Percentiles rank a stretch among this genome's conserved stretches.
phyloP scores from a whole-genome alignment of 2,113 vertebrate species.

The Capreolus pygargus region DNA sequence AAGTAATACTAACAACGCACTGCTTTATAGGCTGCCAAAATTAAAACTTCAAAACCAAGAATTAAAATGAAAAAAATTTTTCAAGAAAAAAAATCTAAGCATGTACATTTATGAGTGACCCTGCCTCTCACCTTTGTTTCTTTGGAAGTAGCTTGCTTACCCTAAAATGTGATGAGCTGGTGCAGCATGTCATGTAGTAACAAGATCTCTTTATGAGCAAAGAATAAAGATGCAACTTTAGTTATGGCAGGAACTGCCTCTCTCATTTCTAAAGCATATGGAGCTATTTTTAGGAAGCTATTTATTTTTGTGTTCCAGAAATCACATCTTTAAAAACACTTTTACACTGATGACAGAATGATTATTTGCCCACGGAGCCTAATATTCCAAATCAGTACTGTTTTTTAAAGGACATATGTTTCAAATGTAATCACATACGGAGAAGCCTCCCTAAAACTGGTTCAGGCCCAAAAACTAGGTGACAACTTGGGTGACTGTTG shows the following conservation, averaged over 20 bases:
- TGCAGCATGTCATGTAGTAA: neutral
- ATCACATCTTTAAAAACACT: neutral
- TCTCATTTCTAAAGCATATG: neutral
- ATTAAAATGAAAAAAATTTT: neutral
- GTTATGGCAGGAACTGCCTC: neutral
- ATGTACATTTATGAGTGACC: neutral
- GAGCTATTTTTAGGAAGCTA: neutral
- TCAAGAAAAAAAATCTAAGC: neutral
- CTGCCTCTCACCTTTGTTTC: neutral
- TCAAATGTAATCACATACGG: neutral
- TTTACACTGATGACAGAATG: neutral
- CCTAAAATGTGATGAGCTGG: neutral
- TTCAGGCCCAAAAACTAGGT: neutral
- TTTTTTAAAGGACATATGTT: neutral
- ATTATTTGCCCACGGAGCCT: neutral
- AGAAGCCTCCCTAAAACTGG: neutral
- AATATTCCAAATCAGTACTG: neutral
- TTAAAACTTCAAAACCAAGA: neutral
- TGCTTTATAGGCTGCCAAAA: neutral
- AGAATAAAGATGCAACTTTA: neutral
- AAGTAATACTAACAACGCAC: neutral
- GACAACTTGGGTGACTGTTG: neutral
- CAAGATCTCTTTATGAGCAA: neutral
- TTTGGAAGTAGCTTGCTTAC: neutral
- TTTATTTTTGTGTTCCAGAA: neutral